These are phyloP conservation scores for Hephaestus fuliginosus DNA, from an alignment of 2,797 vertebrate genomes.

Conservation along the genomic window DNA sequence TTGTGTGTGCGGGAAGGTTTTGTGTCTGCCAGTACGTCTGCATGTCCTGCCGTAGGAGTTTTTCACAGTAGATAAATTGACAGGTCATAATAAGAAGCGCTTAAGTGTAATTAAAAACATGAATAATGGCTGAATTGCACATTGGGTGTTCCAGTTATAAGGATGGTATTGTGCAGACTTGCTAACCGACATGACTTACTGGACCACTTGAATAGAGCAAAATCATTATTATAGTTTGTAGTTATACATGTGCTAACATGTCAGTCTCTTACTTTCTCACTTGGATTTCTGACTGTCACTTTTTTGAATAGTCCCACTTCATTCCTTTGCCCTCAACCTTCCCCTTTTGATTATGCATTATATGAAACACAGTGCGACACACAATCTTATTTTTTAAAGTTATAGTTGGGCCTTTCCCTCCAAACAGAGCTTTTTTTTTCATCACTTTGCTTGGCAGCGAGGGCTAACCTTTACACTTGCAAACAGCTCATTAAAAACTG, in stretches of 20 bases:
- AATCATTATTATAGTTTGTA: background rate
- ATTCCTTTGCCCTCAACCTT: background rate
- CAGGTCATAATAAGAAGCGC: constrained; percentile 13
- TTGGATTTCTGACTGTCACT: too few relatives aligned
- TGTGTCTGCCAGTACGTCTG: constrained; percentile 19
- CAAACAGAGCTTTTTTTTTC: background rate
- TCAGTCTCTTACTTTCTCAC: background rate
- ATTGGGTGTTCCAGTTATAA: constrained; percentile 2
- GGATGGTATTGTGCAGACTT: background rate
- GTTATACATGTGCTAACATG: background rate
- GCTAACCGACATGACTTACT: background rate
- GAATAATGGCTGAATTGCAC: background rate
- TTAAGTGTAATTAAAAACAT: constrained; percentile 11
- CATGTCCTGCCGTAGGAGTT: background rate
- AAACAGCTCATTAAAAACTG: background rate
- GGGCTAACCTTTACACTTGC: background rate
- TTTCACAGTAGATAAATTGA: constrained; percentile 23
- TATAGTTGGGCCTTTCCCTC: background rate
- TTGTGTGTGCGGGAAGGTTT: background rate
- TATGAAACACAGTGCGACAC: background rate
- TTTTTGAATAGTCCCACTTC: too few relatives aligned
- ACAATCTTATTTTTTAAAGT: background rate
- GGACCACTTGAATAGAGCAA: background rate
- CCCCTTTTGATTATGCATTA: constrained; percentile 1
- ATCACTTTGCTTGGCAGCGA: background rate